A percentile compares a stretch with the other conserved stretches of the same genome.
Conservation (phyloP, 2,113 vertebrate species). For the Colinus virginianus region DNA sequence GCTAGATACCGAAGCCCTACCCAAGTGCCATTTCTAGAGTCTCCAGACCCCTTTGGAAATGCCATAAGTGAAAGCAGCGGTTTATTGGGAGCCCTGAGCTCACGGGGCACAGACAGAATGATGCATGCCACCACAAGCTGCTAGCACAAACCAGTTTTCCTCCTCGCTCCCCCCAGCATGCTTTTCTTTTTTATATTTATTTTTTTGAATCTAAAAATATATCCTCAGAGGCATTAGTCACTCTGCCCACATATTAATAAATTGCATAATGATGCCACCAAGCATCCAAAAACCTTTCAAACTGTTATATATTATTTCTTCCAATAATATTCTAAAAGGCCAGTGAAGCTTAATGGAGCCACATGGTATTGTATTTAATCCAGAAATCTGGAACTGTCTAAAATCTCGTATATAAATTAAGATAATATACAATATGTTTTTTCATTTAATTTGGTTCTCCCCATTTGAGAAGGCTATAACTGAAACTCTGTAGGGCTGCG, state of each 20-base stretch:
- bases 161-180: background rate
- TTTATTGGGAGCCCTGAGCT: background rate
- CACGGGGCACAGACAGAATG: slow-evolving; percentile 4
- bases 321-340: slow-evolving; percentile 71
- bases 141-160: slow-evolving; percentile 51
- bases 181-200: slow-evolving; percentile 14
- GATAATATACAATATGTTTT: slow-evolving; percentile 70
- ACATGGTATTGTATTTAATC: slow-evolving; percentile 74
- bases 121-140: background rate
- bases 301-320: slow-evolving; percentile 69
- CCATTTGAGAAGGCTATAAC: slow-evolving; percentile 40
- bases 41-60: background rate
- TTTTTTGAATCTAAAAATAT: slow-evolving; percentile 67
- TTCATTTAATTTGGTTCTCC: slow-evolving; percentile 59
- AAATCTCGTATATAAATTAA: slow-evolving; percentile 64
- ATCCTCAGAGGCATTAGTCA: slow-evolving; percentile 68
- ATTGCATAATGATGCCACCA: slow-evolving; percentile 72
- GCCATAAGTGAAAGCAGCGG: background rate
- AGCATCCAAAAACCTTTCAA: slow-evolving; percentile 75
- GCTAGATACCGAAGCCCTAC: background rate
- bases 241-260: slow-evolving; percentile 74
- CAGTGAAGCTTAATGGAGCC: slow-evolving; percentile 66
- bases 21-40: background rate
- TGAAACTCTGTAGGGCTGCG: background rate
- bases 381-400: slow-evolving; percentile 70